A percentile compares a stretch with the other conserved stretches of the same genome.
These are phyloP conservation scores for Aradophagus sp. DNA, from an alignment of 1,140 invertebrate species.

Conservation along the genomic window DNA sequence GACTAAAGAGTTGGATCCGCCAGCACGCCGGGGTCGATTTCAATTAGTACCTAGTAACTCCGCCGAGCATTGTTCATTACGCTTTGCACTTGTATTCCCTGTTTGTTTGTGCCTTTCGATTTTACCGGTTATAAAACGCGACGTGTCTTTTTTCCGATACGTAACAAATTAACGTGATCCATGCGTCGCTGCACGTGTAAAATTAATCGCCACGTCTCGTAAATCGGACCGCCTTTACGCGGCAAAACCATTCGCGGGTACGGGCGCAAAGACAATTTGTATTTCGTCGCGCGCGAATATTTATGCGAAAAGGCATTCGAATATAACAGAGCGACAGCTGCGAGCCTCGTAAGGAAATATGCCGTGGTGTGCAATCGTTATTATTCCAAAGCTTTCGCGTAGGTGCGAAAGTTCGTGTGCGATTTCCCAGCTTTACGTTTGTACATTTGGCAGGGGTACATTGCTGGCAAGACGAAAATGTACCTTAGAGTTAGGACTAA, in stretches of 20 bases:
- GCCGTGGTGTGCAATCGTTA: conserved; percentile 52
- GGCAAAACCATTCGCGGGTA: conserved; percentile 11
- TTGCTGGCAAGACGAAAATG: too few relatives aligned
- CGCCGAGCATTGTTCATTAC: conserved; percentile 74
- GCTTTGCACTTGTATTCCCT: conserved; percentile 73
- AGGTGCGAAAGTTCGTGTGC: conserved; percentile 27
- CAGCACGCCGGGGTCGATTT: conserved; percentile 63
- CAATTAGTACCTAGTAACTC: conserved; percentile 74
- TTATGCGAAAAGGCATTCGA: conserved; percentile 37
- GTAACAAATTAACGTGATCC: conserved; percentile 30
- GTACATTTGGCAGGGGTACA: too few relatives aligned
- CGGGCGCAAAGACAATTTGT: conserved; percentile 21
- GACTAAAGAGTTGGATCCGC: conserved; percentile 33
- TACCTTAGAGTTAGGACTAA: too few relatives aligned
- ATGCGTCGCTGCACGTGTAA: conserved; percentile 4
- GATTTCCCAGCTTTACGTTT: conserved; percentile 16
- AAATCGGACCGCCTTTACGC: background rate
- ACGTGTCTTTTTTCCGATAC: too few relatives aligned
- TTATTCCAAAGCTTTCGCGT: conserved; percentile 33
- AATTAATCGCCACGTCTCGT: background rate
- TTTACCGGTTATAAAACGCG: conserved; percentile 65
- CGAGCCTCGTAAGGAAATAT: conserved; percentile 69
- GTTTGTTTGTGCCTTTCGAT: conserved; percentile 68
- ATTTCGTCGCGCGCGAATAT: conserved; percentile 23
- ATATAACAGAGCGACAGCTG: conserved; percentile 68